Evolutionary conservation across 2,797 vertebrate species (phyloP).

Genomic region (Acrossocheilus fasciatus): DNA sequence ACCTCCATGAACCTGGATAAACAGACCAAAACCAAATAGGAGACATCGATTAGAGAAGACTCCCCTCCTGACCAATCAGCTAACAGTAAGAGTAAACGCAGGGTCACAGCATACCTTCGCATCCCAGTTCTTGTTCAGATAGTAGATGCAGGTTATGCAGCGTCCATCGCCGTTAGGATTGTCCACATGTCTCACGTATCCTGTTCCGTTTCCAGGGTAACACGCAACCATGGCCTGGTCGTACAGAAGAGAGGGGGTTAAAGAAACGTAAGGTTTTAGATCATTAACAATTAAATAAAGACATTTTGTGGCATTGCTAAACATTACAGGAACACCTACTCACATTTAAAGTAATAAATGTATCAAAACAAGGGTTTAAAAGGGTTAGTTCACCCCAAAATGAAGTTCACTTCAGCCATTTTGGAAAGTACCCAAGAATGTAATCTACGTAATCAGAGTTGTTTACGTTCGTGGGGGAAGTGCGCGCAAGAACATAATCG

Average conservation of each 20-base stretch:
- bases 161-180: slow-evolving; percentile 92
- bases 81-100: not conserved
- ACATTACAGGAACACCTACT: not conserved
- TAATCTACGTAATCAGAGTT: no score
- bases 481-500: no score
- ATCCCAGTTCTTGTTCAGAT: slow-evolving; percentile 94
- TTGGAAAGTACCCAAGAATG: no score
- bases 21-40: slow-evolving; percentile 44
- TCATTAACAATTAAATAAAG: not conserved
- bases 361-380: not conserved
- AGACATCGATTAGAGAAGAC: not conserved
- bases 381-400: no score
- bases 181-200: slow-evolving; percentile 92
- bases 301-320: slow-evolving; percentile 1
- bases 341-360: not conserved
- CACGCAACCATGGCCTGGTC: slow-evolving; percentile 92
- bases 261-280: slow-evolving; percentile 7
- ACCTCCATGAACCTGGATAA: slow-evolving; percentile 84
- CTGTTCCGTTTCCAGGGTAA: slow-evolving; percentile 89
- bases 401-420: no score
- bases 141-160: slow-evolving; percentile 95
- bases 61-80: not conserved
- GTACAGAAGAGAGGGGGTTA: slow-evolving; percentile 15
- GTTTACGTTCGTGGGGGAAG: no score
- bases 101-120: slow-evolving; percentile 75